These are phyloP conservation scores for Rhizomys pruinosus DNA, from an alignment of 2,113 vertebrate genomes.

Conservation along the genomic window DNA sequence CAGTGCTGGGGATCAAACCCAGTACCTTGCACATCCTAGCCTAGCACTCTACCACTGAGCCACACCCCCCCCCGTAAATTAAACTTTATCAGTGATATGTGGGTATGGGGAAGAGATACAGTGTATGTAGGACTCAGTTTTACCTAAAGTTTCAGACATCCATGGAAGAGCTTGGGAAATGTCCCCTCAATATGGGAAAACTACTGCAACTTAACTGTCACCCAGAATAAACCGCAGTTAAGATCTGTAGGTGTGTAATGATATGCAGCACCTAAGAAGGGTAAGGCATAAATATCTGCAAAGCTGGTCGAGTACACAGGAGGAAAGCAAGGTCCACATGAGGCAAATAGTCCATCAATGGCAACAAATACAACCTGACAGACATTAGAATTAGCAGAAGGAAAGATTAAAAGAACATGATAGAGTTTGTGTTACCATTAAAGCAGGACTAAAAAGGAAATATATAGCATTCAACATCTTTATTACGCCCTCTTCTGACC, in stretches of 20 bases:
- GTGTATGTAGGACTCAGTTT: neutral
- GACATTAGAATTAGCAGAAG: neutral
- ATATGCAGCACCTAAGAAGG: neutral
- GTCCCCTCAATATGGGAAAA: neutral
- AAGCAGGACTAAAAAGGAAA: neutral
- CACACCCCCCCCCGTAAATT: neutral
- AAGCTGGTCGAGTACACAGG: neutral
- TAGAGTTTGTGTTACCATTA: neutral
- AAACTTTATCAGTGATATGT: neutral
- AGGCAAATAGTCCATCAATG: neutral
- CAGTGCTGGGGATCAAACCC: neutral
- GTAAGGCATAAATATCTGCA: neutral
- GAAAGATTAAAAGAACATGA: neutral
- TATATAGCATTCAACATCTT: neutral
- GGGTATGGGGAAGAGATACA: neutral
- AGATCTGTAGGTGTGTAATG: neutral
- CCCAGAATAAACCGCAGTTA: constrained; percentile 24
- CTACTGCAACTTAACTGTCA: neutral
- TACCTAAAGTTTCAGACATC: neutral
- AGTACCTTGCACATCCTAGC: neutral
- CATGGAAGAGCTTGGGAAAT: neutral
- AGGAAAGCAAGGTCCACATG: neutral
- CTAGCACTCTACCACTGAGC: neutral
- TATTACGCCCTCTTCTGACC: no score
- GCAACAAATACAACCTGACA: constrained; percentile 40